A percentile compares a stretch with the other conserved stretches of the same genome.
These are phyloP conservation scores for Oppia nitens DNA, from an alignment of 1,140 invertebrate species.

Conservation along the genomic window DNA sequence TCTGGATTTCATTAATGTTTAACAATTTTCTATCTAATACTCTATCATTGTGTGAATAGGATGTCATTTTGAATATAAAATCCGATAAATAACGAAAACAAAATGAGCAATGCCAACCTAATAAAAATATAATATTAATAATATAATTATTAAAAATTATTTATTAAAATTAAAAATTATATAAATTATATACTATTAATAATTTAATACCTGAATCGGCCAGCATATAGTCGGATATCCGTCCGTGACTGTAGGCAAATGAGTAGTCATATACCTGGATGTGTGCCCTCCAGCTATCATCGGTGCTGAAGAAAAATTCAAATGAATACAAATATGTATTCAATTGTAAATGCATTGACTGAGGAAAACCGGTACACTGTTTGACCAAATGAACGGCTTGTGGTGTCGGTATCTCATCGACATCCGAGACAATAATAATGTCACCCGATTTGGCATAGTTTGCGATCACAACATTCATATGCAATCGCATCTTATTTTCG, in stretches of 20 bases:
- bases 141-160: too few species aligned
- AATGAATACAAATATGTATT: slow-evolving; percentile 13
- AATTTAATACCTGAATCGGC: slow-evolving; percentile 4
- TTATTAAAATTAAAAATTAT: too few species aligned
- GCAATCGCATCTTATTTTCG: slow-evolving; percentile 1
- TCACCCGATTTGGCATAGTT: background rate
- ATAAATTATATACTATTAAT: too few species aligned
- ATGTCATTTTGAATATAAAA: slow-evolving; percentile 12
- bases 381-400: background rate
- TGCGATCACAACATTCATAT: background rate
- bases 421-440: slow-evolving; percentile 3
- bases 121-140: background rate
- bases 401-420: slow-evolving; percentile 5
- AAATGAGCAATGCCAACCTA: slow-evolving; percentile 13
- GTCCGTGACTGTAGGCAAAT: slow-evolving; percentile 1
- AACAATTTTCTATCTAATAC: background rate
- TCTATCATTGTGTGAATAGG: slow-evolving; percentile 11
- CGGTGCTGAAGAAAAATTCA: slow-evolving; percentile 3
- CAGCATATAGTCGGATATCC: background rate
- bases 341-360: slow-evolving; percentile 1
- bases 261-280: background rate
- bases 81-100: slow-evolving; percentile 4
- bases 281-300: slow-evolving; percentile 2
- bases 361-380: background rate
- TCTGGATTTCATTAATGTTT: slow-evolving; percentile 1